phyloP scores from a whole-genome alignment of 2,113 vertebrate species.

The Copsychus sechellarum region DNA sequence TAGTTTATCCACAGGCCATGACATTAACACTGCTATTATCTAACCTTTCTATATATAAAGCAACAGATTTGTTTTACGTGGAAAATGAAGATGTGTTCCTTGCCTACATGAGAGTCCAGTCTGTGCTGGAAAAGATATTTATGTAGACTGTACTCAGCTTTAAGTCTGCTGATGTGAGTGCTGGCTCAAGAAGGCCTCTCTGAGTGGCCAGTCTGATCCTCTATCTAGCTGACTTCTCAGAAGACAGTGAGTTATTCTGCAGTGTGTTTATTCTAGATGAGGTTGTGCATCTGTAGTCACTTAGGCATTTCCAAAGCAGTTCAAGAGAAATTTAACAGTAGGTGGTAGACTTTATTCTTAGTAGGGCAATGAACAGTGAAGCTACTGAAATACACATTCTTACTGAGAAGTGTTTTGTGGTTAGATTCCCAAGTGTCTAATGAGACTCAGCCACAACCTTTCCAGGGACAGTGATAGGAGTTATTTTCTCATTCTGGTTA shows the following conservation, averaged over 20 bases:
- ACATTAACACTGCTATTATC: neutral
- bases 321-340: neutral
- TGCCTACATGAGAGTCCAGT: neutral
- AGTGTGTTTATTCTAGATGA: neutral
- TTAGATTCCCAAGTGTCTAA: neutral
- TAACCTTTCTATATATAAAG: neutral
- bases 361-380: neutral
- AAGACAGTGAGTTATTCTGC: neutral
- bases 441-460: neutral
- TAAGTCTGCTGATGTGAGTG: neutral
- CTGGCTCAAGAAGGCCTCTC: neutral
- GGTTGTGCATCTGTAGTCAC: neutral
- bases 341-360: constrained; percentile 3
- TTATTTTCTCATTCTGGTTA: neutral
- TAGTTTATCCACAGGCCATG: neutral
- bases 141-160: neutral
- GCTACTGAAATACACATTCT: neutral
- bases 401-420: neutral
- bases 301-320: neutral
- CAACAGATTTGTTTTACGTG: neutral
- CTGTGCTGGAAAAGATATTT: neutral
- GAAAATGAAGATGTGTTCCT: neutral
- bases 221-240: neutral
- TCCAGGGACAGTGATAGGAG: neutral
- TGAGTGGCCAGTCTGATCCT: neutral